These are phyloP conservation scores for Amphipyra tragopoginis DNA, from an alignment of 2,888 invertebrate genomes.

Conservation along the genomic window DNA sequence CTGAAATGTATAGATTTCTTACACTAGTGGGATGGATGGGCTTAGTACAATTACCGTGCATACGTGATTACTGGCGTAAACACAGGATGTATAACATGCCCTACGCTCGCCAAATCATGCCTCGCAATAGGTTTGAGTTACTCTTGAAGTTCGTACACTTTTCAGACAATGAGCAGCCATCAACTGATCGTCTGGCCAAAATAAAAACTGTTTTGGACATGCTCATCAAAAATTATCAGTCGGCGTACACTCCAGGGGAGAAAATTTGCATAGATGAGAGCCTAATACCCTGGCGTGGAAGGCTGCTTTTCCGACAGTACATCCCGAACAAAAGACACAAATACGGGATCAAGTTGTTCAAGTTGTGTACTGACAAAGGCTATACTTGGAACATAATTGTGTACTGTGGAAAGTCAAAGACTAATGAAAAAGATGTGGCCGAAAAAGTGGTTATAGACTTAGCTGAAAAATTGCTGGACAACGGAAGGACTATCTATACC, in stretches of 20 bases:
- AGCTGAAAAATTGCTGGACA: constrained; percentile 33
- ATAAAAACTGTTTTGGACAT: constrained; percentile 35
- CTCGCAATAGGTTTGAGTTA: constrained; percentile 29
- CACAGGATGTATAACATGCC: constrained; percentile 24
- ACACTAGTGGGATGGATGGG: constrained; percentile 31
- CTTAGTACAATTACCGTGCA: constrained; percentile 38
- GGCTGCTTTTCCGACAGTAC: constrained; percentile 34
- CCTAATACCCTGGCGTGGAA: constrained; percentile 17
- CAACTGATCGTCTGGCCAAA: constrained; percentile 37
- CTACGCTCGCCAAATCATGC: constrained; percentile 14
- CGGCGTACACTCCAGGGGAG: constrained; percentile 36
- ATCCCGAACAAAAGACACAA: constrained; percentile 39
- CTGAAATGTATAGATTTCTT: constrained; percentile 27
- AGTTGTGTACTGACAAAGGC: constrained; percentile 58
- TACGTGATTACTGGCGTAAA: constrained; percentile 48
- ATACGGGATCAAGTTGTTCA: constrained; percentile 58
- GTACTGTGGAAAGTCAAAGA: constrained; percentile 42
- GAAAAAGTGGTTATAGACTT: constrained; percentile 39
- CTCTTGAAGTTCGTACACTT: constrained; percentile 46
- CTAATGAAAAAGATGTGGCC: constrained; percentile 5
- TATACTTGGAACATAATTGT: constrained; percentile 55
- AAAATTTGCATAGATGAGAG: constrained; percentile 18
- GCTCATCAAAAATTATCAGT: constrained; percentile 43
- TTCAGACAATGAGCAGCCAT: too few relatives aligned
- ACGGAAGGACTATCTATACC: constrained; percentile 47